Percentiles rank a stretch among this genome's conserved stretches.
phyloP scores from a whole-genome alignment of 2,888 invertebrate species.

The Tenthredo notha region DNA sequence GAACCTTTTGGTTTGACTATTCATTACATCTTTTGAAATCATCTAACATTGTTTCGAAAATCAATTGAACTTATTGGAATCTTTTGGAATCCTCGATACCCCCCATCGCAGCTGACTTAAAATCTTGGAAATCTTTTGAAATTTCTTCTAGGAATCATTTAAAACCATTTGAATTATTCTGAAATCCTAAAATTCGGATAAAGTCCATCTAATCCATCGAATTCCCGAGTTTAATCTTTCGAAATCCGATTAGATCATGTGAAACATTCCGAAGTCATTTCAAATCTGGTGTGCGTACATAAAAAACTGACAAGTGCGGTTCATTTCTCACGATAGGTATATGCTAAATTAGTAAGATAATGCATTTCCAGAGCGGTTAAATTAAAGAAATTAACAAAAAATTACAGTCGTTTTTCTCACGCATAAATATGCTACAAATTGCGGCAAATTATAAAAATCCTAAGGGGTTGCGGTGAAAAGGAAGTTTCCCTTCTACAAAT shows the following conservation, averaged over 20 bases:
- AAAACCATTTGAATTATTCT: background rate
- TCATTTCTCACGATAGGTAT: background rate
- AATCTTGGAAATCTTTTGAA: no score
- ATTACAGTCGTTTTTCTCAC: background rate
- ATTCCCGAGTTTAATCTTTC: background rate
- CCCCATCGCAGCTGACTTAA: no score
- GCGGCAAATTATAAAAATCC: background rate
- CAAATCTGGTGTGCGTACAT: background rate
- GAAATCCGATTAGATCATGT: background rate
- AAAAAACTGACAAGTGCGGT: background rate
- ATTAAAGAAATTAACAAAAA: background rate
- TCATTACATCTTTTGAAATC: no score
- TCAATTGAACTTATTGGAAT: no score
- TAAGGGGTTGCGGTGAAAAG: background rate
- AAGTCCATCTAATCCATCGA: background rate
- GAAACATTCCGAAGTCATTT: background rate
- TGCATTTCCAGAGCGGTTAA: background rate
- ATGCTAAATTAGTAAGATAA: background rate
- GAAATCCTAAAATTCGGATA: background rate
- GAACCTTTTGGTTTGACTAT: no score
- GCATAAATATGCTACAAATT: background rate
- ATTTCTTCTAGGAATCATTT: background rate
- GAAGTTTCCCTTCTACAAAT: no score
- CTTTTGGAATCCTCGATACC: no score
- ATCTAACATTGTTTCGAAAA: no score